A percentile compares a stretch with the other conserved stretches of the same genome.
phyloP scores from a whole-genome alignment of 2,888 invertebrate genomes.

The Amiota mariae region DNA sequence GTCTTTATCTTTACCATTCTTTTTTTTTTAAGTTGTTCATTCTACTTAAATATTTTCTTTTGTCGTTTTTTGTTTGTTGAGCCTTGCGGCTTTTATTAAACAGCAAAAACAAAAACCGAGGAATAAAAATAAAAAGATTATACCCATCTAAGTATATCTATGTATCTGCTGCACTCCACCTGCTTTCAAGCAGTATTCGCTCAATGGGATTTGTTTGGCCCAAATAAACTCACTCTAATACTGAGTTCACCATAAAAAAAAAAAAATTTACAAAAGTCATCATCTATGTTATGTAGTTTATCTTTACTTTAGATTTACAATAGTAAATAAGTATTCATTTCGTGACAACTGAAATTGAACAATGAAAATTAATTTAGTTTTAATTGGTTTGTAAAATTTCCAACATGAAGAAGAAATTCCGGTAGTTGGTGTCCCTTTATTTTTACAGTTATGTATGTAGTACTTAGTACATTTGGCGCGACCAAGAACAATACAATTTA shows the following conservation, averaged over 20 bases:
- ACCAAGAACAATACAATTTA: neutral
- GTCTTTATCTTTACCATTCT: constrained; percentile 59
- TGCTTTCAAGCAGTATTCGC: neutral
- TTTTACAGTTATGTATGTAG: neutral
- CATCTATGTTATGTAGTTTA: too few relatives aligned
- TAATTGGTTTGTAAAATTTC: constrained; percentile 7
- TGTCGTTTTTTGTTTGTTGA: neutral
- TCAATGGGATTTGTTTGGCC: neutral
- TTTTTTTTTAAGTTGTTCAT: constrained; percentile 1
- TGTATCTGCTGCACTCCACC: neutral
- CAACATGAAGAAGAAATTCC: neutral
- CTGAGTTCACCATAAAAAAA: too few relatives aligned
- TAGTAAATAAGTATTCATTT: too few relatives aligned
- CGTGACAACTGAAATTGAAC: neutral
- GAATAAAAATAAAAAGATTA: neutral
- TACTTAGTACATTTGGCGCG: neutral
- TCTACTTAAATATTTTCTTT: neutral
- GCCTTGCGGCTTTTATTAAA: constrained; percentile 5
- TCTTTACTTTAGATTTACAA: too few relatives aligned
- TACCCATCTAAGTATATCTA: neutral
- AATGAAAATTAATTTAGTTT: constrained; percentile 25
- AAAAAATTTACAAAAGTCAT: too few relatives aligned
- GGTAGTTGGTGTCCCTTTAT: neutral
- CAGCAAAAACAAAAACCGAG: neutral
- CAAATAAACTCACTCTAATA: neutral